Percentiles rank a stretch among this genome's conserved stretches.
phyloP scores from a whole-genome alignment of 2,113 vertebrate genomes.

The Oxygymnocypris stewartii region DNA sequence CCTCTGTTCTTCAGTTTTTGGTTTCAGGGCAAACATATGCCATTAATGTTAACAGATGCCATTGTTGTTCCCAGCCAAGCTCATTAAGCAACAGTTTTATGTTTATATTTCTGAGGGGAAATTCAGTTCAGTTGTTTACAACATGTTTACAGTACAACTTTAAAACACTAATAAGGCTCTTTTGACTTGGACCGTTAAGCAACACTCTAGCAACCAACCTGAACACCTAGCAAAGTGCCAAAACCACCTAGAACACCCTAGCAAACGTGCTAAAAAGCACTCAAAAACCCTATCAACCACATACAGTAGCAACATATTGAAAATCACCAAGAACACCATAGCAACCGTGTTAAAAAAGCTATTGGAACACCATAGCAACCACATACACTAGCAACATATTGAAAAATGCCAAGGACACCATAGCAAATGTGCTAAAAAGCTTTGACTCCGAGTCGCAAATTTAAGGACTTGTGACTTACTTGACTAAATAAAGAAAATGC shows the following conservation, averaged over 20 bases:
- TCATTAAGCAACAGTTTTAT: background rate
- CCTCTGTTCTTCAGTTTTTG: background rate
- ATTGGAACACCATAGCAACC: background rate
- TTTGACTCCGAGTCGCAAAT: too few relatives aligned
- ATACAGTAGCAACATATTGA: background rate
- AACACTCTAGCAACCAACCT: background rate
- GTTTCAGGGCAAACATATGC: conserved; percentile 39
- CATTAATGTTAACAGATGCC: conserved; percentile 33
- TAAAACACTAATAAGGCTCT: background rate
- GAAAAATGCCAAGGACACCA: too few relatives aligned
- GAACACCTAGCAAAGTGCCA: background rate
- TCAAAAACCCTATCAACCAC: background rate
- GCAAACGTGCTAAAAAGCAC: background rate
- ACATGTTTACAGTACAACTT: background rate
- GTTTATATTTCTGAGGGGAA: background rate
- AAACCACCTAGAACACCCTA: background rate
- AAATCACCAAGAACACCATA: background rate
- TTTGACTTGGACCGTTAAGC: background rate
- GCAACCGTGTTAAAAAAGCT: background rate
- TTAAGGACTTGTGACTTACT: too few relatives aligned
- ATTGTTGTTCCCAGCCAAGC: background rate
- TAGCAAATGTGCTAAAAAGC: too few relatives aligned
- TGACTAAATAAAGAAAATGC: too few relatives aligned
- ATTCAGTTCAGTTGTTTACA: background rate
- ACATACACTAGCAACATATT: too few relatives aligned